Percentiles rank a stretch among this genome's conserved stretches.
These are phyloP conservation scores for Volucella bombylans DNA, from an alignment of 2,888 invertebrate species.

Conservation along the genomic window DNA sequence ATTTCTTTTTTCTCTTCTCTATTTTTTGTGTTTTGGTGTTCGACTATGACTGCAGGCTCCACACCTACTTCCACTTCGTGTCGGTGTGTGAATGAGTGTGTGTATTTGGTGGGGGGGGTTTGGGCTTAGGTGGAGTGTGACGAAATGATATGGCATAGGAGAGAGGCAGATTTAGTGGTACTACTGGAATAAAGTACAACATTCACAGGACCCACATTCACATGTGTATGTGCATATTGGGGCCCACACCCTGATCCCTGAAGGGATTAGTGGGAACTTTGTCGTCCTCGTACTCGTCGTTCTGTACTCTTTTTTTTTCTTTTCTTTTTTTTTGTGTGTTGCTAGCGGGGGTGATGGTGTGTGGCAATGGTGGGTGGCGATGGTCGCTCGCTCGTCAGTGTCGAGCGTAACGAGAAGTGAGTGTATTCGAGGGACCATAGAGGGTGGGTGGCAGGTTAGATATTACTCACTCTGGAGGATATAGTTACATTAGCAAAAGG, in stretches of 20 bases:
- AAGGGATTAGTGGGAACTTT: constrained; percentile 73
- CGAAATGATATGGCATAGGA: constrained; percentile 33
- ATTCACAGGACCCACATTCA: constrained; percentile 10
- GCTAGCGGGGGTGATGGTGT: constrained; percentile 14
- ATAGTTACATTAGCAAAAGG: constrained; percentile 64
- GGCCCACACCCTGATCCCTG: constrained; percentile 62
- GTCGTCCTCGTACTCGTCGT: constrained; percentile 68
- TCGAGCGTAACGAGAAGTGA: constrained; percentile 22
- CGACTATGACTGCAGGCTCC: constrained; percentile 74
- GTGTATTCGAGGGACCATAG: constrained; percentile 11
- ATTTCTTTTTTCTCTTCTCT: constrained; percentile 37
- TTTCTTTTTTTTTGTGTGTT: constrained; percentile 18
- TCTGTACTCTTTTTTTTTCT: constrained; percentile 48
- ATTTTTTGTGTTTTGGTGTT: constrained; percentile 71
- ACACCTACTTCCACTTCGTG: constrained; percentile 69
- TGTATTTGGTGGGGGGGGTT: not conserved
- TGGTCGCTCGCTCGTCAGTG: constrained; percentile 49
- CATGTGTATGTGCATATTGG: constrained; percentile 41
- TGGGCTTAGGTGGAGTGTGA: constrained; percentile 28
- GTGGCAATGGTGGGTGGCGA: constrained; percentile 59
- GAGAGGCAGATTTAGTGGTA: constrained; percentile 54
- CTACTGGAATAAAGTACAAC: constrained; percentile 57
- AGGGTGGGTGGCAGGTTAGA: constrained; percentile 18
- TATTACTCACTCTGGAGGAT: constrained; percentile 63
- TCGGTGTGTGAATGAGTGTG: constrained; percentile 37